phyloP scores from a whole-genome alignment of 2,797 vertebrate genomes.

The Bradypodion ventrale region DNA sequence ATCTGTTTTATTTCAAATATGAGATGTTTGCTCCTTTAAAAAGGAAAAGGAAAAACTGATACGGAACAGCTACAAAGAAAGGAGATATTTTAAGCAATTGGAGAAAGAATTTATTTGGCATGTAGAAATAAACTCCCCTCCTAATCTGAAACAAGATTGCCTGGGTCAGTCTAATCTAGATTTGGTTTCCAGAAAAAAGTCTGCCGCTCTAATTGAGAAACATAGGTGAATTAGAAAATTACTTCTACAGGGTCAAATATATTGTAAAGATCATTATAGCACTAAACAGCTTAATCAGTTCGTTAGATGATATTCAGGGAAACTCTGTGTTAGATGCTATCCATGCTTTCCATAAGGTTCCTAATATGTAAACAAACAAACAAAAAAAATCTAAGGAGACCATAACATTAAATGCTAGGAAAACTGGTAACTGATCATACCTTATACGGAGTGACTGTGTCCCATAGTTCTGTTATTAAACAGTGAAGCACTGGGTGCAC shows the following conservation, averaged over 20 bases:
- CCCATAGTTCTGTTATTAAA: not conserved
- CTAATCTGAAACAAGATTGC: not conserved
- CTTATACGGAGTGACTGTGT: not conserved
- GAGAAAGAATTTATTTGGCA: not conserved
- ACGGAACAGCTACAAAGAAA: not conserved
- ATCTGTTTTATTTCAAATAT: conserved; percentile 3
- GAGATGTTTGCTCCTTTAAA: conserved; percentile 19
- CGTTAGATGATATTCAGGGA: no score
- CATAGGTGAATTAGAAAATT: conserved; percentile 42
- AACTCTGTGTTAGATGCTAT: conserved; percentile 25
- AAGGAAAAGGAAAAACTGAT: not conserved
- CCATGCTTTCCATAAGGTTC: no score
- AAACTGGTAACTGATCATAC: conserved; percentile 17
- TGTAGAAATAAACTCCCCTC: not conserved
- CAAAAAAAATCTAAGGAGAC: conserved; percentile 28
- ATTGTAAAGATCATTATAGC: conserved; percentile 14
- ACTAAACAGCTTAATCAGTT: conserved; percentile 27
- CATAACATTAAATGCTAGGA: conserved; percentile 9
- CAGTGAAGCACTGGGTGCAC: not conserved
- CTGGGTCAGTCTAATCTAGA: conserved; percentile 22
- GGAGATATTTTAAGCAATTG: not conserved
- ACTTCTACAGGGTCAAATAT: conserved; percentile 29
- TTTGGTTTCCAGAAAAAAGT: conserved; percentile 35
- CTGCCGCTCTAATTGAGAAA: conserved; percentile 32
- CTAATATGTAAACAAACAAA: conserved; percentile 18